These are phyloP conservation scores for Pungitius pungitius DNA, from an alignment of 2,113 vertebrate species.

Conservation along the genomic window DNA sequence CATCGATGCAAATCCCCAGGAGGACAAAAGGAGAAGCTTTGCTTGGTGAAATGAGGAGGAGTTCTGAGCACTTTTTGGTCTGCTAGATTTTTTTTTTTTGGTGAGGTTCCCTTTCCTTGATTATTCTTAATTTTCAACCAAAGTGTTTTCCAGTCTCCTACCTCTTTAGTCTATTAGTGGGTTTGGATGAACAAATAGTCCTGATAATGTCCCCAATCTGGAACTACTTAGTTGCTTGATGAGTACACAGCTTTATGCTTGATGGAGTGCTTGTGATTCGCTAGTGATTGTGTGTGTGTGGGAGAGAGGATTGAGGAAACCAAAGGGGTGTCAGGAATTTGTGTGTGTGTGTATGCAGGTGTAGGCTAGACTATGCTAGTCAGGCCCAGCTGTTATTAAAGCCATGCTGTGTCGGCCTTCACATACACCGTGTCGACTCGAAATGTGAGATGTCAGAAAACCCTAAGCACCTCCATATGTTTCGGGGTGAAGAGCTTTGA, in stretches of 20 bases:
- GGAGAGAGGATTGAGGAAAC: background rate
- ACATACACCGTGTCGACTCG: background rate
- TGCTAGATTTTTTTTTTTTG: too few relatives aligned
- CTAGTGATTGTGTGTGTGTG: background rate
- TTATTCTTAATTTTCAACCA: constrained; percentile 23
- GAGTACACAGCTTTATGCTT: constrained; percentile 11
- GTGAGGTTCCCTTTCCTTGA: background rate
- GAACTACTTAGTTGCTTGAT: constrained; percentile 12
- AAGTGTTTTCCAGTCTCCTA: background rate
- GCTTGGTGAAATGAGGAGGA: background rate
- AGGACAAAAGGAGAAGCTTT: background rate
- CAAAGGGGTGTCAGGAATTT: too few relatives aligned
- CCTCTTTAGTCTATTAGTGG: background rate
- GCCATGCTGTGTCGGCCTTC: background rate
- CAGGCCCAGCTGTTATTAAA: constrained; percentile 9
- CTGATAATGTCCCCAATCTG: constrained; percentile 29
- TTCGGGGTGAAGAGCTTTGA: constrained; percentile 15
- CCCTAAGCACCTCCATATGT: constrained; percentile 39
- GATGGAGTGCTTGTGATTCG: constrained; percentile 12
- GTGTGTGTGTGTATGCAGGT: background rate
- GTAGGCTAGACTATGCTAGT: background rate
- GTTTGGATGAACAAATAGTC: constrained; percentile 25
- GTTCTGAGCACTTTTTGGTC: background rate
- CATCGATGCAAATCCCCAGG: background rate
- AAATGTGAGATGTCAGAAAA: constrained; percentile 26